phyloP scores from a whole-genome alignment of 2,113 vertebrate genomes.

The Brachionichthys hirsutus region DNA sequence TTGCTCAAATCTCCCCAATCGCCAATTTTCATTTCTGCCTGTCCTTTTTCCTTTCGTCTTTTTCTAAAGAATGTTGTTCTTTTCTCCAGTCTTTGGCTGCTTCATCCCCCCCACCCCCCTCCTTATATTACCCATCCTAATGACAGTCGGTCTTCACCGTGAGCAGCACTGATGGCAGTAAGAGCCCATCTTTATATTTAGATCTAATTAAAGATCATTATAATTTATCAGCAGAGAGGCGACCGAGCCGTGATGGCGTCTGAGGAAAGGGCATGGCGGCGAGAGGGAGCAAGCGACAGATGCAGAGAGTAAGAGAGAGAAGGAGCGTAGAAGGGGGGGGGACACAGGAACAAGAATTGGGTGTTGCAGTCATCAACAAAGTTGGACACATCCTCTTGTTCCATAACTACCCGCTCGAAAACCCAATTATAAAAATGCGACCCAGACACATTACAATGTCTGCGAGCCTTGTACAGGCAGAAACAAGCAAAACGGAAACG shows the following conservation, averaged over 20 bases:
- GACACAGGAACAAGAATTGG: slow-evolving; percentile 15
- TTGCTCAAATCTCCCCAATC: slow-evolving; percentile 23
- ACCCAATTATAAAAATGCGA: slow-evolving; percentile 59
- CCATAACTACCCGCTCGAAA: slow-evolving; percentile 38
- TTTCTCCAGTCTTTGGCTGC: background rate
- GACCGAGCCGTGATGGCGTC: slow-evolving; percentile 54
- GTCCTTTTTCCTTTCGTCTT: background rate
- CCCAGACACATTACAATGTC: slow-evolving; percentile 54
- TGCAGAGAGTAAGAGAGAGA: no score
- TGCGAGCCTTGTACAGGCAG: slow-evolving; percentile 26
- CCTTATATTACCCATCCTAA: slow-evolving; percentile 63
- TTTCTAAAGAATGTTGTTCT: slow-evolving; percentile 9
- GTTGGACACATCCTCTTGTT: slow-evolving; percentile 13
- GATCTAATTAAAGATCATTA: slow-evolving; percentile 78
- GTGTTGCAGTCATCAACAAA: slow-evolving; percentile 10
- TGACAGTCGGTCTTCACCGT: slow-evolving; percentile 61
- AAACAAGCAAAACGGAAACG: slow-evolving; percentile 11
- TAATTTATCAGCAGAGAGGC: slow-evolving; percentile 71
- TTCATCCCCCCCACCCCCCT: slow-evolving; percentile 30
- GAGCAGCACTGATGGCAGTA: slow-evolving; percentile 57
- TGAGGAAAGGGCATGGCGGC: slow-evolving; percentile 17
- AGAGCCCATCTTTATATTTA: slow-evolving; percentile 71
- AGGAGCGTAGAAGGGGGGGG: no score
- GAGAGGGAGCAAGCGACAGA: background rate
- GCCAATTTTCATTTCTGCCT: slow-evolving; percentile 18